Evolutionary conservation across 1,140 invertebrate genomes (phyloP), one percentile per base, ranked within the genome.

Genomic region (Rhyzopertha dominica): DNA sequence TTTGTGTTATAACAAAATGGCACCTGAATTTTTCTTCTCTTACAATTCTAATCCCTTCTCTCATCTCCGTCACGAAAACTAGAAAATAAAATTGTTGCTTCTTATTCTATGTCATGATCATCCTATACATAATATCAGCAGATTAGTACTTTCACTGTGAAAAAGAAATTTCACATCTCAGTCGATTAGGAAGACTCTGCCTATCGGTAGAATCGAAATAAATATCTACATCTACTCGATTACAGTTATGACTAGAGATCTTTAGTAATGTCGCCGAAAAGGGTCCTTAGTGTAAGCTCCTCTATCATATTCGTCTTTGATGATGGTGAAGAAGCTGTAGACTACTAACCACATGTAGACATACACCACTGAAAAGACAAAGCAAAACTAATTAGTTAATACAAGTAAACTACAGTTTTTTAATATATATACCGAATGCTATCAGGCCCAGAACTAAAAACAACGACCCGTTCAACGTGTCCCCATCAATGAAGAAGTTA

Each of bases 271-370:
- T 65, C 79, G 71, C 54, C 78, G 72, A 67, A 81, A 82, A 0
- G 79, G 79, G 43, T 78, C 76, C 60, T 79, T 81, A 46, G 73
- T 72, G 64, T 82, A 82, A 10, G 75, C 66, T 8, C 79, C 74
- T 54, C 78, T 63, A 56, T 81, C 74, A 59, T 76, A 74, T 67
- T 85, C 72, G 69, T 85, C 77, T 43, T 77, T 76, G 10, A 87
- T 65, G 49, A 83, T 75, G 47, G 80, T 72, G 58, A 84, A 88
- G 59, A 85, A 84, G 58, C 84, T 87, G 69, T 81, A 87, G 16
- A 85, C 82, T 19, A 88, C 85, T 34, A 80, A 71, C 85, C 85
- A 88, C 63, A 82, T 74, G 72, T 81, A 87, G 42, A 76, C 71
- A 64, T 76, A 86, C 29, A 80, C 63, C 54, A 78, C 82, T 79